Evolutionary conservation across 2,888 invertebrate species (phyloP).

Genomic region (Drosophila engyochracea): DNA sequence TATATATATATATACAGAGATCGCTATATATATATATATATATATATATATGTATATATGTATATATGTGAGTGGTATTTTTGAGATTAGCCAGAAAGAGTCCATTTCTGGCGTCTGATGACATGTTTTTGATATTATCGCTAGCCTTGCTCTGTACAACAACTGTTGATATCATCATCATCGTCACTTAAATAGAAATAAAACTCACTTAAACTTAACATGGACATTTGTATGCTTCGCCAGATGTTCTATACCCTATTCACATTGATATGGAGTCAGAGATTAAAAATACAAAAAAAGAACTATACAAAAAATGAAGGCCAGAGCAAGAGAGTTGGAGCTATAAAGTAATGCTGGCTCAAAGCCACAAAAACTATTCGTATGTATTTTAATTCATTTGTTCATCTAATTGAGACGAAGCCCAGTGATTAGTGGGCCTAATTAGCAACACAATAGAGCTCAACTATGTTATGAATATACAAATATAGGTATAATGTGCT

Average conservation of each 20-base stretch:
- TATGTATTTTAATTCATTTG: background rate
- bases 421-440: conserved; percentile 17
- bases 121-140: conserved; percentile 50
- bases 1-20: background rate
- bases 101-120: conserved; percentile 13
- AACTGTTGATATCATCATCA: conserved; percentile 23
- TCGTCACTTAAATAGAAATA: conserved; percentile 68
- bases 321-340: background rate
- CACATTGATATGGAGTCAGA: conserved; percentile 21
- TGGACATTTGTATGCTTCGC: conserved; percentile 60
- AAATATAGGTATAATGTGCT: conserved; percentile 8
- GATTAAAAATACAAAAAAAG: conserved; percentile 14
- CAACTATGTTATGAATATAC: conserved; percentile 15
- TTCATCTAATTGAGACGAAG: background rate
- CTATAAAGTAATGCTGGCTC: too few relatives aligned
- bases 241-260: conserved; percentile 2
- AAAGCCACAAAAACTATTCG: background rate
- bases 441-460: conserved; percentile 59
- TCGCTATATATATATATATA: background rate
- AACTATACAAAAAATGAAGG: conserved; percentile 13
- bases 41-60: too few relatives aligned
- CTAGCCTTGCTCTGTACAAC: conserved; percentile 23
- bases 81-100: background rate
- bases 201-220: conserved; percentile 61
- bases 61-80: background rate